Evolutionary conservation across 2,797 vertebrate species (phyloP).

Genomic region (Gastrophryne carolinensis): DNA sequence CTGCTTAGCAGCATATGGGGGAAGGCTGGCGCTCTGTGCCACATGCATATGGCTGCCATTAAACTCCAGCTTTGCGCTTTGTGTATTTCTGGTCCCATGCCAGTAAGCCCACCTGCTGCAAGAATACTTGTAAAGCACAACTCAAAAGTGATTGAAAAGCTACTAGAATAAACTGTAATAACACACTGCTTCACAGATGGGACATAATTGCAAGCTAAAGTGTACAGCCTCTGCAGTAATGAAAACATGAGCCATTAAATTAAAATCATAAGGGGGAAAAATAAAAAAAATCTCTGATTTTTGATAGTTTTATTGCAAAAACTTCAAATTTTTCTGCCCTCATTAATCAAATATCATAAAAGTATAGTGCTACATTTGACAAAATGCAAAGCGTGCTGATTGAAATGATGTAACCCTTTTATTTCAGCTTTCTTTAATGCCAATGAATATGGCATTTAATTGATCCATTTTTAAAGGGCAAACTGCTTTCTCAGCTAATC

Average conservation of each 20-base stretch:
- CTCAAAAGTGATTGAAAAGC: slow-evolving; percentile 86
- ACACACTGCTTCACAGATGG: slow-evolving; percentile 82
- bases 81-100: slow-evolving; percentile 77
- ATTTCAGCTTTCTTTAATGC: slow-evolving; percentile 63
- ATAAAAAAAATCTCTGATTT: slow-evolving; percentile 77
- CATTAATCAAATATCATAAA: slow-evolving; percentile 82
- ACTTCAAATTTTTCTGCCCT: slow-evolving; percentile 85
- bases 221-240: slow-evolving; percentile 80
- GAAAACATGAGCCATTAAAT: slow-evolving; percentile 83
- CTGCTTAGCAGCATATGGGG: slow-evolving; percentile 77
- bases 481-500: slow-evolving; percentile 50
- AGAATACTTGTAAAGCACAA: slow-evolving; percentile 84
- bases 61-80: slow-evolving; percentile 79
- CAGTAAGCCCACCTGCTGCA: slow-evolving; percentile 84
- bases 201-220: slow-evolving; percentile 82
- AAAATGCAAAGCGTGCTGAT: slow-evolving; percentile 72
- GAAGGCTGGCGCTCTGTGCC: slow-evolving; percentile 74
- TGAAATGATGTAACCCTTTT: slow-evolving; percentile 73
- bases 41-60: slow-evolving; percentile 80
- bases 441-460: slow-evolving; percentile 52
- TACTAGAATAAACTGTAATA: slow-evolving; percentile 84
- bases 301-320: slow-evolving; percentile 83
- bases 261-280: slow-evolving; percentile 82
- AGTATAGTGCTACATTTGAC: slow-evolving; percentile 72
- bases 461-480: slow-evolving; percentile 56